Percentiles rank a stretch among this genome's conserved stretches.
These are phyloP conservation scores for Urocitellus parryii DNA, from an alignment of 2,113 vertebrate genomes.

Conservation along the genomic window DNA sequence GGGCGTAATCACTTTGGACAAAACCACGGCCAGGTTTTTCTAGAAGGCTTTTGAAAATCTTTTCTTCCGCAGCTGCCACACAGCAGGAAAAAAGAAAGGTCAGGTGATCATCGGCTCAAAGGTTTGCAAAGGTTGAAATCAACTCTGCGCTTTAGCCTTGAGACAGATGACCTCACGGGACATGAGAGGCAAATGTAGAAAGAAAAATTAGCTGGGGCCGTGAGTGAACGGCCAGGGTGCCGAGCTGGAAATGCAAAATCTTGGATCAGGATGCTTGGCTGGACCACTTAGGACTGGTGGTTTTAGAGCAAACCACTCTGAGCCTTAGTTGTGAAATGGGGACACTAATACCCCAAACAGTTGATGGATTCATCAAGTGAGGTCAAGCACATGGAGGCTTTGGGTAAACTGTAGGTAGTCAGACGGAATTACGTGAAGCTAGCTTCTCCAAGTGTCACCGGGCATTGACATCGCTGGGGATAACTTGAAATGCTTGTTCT, in stretches of 20 bases:
- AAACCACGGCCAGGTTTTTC: constrained; percentile 30
- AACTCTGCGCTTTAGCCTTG: constrained; percentile 63
- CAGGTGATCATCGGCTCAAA: constrained; percentile 61
- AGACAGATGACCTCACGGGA: constrained; percentile 70
- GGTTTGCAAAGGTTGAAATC: constrained; percentile 79
- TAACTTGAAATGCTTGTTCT: background rate
- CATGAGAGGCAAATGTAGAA: background rate
- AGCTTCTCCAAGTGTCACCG: background rate
- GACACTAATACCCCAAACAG: background rate
- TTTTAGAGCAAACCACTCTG: background rate
- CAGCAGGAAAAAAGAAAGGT: constrained; percentile 61
- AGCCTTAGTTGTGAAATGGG: background rate
- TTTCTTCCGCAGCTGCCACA: constrained; percentile 69
- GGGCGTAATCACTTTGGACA: constrained; percentile 68
- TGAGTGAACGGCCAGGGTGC: background rate
- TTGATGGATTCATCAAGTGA: background rate
- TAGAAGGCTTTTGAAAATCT: constrained; percentile 62
- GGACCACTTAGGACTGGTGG: background rate
- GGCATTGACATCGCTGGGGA: background rate
- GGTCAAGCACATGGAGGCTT: background rate
- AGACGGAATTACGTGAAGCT: background rate
- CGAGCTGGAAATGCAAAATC: background rate
- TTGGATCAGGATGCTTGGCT: background rate
- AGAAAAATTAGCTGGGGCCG: background rate
- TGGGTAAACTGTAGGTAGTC: background rate